Evolutionary conservation across 2,888 invertebrate species (phyloP).

Genomic region (Meloe dianella): DNA sequence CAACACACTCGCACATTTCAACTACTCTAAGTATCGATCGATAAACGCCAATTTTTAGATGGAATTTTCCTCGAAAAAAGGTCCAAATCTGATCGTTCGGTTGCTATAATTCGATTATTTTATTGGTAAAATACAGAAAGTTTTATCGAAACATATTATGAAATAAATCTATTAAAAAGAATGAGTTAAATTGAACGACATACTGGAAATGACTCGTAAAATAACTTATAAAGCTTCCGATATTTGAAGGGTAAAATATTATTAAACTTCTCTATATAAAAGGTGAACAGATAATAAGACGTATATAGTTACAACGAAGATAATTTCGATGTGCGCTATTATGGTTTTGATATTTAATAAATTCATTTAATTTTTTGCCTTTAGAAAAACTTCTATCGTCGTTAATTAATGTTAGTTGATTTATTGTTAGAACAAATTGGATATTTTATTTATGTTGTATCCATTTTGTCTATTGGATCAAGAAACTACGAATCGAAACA

Average conservation of each 20-base stretch:
- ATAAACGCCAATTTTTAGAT: constrained; percentile 1
- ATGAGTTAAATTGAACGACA: constrained; percentile 6
- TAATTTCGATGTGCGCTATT: neutral
- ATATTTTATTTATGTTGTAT: constrained; percentile 5
- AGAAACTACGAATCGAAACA: constrained; percentile 15
- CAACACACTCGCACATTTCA: no score
- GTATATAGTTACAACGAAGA: neutral
- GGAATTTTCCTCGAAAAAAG: neutral
- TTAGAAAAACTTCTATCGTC: neutral
- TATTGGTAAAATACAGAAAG: neutral
- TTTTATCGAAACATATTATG: neutral
- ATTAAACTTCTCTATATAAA: neutral
- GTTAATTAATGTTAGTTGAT: neutral
- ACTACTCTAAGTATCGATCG: neutral
- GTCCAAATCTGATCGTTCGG: neutral
- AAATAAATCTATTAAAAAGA: constrained; percentile 3
- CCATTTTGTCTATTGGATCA: constrained; percentile 2
- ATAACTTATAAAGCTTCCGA: constrained; percentile 3
- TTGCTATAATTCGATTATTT: no score
- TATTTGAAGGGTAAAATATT: neutral
- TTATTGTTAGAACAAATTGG: constrained; percentile 5
- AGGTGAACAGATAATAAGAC: neutral
- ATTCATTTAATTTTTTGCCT: no score
- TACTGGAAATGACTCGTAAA: neutral
- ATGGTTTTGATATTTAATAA: constrained; percentile 2